These are phyloP conservation scores for Beris chalybata DNA, from an alignment of 2,888 invertebrate genomes.

Conservation along the genomic window DNA sequence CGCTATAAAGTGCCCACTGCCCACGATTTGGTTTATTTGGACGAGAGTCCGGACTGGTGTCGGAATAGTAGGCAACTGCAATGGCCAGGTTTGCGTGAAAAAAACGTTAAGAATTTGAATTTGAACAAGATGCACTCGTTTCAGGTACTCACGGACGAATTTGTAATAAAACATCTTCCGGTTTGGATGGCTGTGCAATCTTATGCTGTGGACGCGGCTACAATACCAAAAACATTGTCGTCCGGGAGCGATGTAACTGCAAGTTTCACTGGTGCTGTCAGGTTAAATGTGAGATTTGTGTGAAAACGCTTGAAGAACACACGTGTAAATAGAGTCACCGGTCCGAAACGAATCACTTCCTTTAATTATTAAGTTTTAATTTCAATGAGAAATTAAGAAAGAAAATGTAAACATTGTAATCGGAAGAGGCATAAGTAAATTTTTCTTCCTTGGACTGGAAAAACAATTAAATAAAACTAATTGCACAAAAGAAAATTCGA, in stretches of 20 bases:
- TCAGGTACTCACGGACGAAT: conserved; percentile 70
- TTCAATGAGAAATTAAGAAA: not conserved
- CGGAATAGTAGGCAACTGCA: conserved; percentile 73
- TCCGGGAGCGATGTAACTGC: conserved; percentile 85
- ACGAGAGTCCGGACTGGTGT: conserved; percentile 95
- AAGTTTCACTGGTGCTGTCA: conserved; percentile 97
- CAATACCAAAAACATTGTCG: conserved; percentile 77
- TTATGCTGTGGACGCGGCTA: conserved; percentile 93
- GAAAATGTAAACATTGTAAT: not conserved
- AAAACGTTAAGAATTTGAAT: not conserved
- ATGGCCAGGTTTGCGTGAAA: conserved; percentile 58
- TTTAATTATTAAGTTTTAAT: not conserved
- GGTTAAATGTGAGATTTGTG: conserved; percentile 88
- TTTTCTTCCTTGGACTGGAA: no score
- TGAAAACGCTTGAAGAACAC: conserved; percentile 73
- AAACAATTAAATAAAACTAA: no score
- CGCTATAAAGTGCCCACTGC: conserved; percentile 83
- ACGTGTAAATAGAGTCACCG: conserved; percentile 74
- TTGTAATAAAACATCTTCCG: conserved; percentile 73
- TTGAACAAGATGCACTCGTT: conserved; percentile 37
- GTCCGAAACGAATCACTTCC: not conserved
- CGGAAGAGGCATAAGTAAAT: no score
- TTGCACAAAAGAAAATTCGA: no score
- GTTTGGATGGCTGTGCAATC: conserved; percentile 80
- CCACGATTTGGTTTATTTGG: conserved; percentile 89